Evolutionary conservation across 2,113 vertebrate species (phyloP), one percentile per base, ranked within the genome.

Genomic region (Pseudonaja textilis): DNA sequence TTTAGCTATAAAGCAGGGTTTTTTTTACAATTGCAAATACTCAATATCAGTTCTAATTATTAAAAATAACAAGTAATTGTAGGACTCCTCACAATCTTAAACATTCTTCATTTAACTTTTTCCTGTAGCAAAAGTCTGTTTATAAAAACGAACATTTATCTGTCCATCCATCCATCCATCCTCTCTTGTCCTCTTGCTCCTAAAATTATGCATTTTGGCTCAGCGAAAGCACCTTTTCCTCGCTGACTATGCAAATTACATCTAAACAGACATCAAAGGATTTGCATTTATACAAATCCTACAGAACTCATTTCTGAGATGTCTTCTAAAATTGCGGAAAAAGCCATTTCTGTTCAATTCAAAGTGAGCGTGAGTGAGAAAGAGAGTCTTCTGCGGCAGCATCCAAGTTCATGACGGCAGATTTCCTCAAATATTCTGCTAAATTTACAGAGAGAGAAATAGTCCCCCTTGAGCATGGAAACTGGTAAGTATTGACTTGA

Each of bases 231-330:
- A n/a, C 91, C 87, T 59, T 90, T 52, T 0, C 87, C 2, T 0
- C 89, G 47, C 91, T 92, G 92, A 89, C 94, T 94, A 97, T 97
- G 96, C 96, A 97, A 97, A 97, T 95, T 0, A 93, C 22, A 92
- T 45, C 0, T 22, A n/a, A 92, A 93, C 85, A 22, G 69, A 61
- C 85, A 93, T 26, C 91, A 64, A 50, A 47, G 92, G 45, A 96
- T 97, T 97, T 97, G 96, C 97, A 97, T 97, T 93, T 97, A 97
- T 92, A 55, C 96, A 97, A 97, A 97, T 97, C 85, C 90, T 91
- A 91, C 61, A 20, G 0, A 4, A 39, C 90, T 64, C 1, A 54
- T 89, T 7, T 0, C 25, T 54, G 88, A 95, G 89, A 52, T 93
- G 93, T 90, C 90, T 25, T 29, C 56, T 20, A 23, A 91, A 92